phyloP scores from a whole-genome alignment of 2,113 vertebrate species.

The Halichoeres trimaculatus region DNA sequence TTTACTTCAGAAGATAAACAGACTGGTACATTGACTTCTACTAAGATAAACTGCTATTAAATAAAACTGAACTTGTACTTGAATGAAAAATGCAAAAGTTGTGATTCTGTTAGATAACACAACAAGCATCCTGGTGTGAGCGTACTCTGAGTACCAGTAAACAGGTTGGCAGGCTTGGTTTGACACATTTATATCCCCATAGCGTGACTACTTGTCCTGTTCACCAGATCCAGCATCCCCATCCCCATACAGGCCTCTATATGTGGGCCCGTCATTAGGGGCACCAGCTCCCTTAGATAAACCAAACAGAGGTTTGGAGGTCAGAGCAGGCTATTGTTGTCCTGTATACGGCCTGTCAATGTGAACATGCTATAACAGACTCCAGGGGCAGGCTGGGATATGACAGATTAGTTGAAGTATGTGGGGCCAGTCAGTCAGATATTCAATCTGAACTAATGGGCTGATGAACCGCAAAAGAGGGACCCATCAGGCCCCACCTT shows the following conservation, averaged over 20 bases:
- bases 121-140: too few relatives aligned
- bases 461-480: constrained; percentile 20
- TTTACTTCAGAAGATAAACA: too few relatives aligned
- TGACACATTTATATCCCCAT: constrained; percentile 33
- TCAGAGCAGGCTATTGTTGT: constrained; percentile 29
- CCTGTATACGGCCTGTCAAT: constrained; percentile 20
- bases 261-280: constrained; percentile 49
- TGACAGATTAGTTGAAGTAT: neutral
- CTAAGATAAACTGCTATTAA: too few relatives aligned
- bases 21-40: too few relatives aligned
- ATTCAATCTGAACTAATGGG: constrained; percentile 32
- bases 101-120: too few relatives aligned
- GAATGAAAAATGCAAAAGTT: too few relatives aligned
- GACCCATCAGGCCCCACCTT: constrained; percentile 8
- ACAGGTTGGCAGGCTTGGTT: neutral
- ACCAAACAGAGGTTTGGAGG: constrained; percentile 14
- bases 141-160: neutral
- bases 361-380: neutral
- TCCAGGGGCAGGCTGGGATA: neutral
- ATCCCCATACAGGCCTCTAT: constrained; percentile 40
- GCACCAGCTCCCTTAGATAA: constrained; percentile 48
- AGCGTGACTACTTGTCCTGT: constrained; percentile 64
- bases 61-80: too few relatives aligned
- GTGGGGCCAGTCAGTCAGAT: constrained; percentile 3
- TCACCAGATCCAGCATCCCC: constrained; percentile 39